phyloP scores from a whole-genome alignment of 2,797 vertebrate genomes.

The Chloroceryle amazona region DNA sequence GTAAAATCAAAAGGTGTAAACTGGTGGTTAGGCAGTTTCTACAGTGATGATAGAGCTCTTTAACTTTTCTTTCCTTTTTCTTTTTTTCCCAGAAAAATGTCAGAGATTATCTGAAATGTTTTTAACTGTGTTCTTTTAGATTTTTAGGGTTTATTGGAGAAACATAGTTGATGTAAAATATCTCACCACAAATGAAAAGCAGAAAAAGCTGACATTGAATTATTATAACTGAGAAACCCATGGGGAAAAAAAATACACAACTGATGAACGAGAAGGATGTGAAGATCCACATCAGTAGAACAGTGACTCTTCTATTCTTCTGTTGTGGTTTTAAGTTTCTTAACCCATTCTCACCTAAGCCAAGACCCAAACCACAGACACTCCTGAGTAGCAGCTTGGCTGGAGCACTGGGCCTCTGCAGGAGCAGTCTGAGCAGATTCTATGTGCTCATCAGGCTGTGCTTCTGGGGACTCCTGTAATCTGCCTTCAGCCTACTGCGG shows the following conservation, averaged over 20 bases:
- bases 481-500: background rate
- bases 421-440: background rate
- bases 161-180: background rate
- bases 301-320: background rate
- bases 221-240: background rate
- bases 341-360: background rate
- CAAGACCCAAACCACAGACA: background rate
- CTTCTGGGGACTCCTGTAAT: background rate
- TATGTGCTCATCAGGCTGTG: background rate
- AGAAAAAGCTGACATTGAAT: background rate
- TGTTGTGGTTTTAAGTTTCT: background rate
- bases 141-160: background rate
- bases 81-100: background rate
- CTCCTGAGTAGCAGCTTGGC: fast-evolving
- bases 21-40: background rate
- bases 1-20: background rate
- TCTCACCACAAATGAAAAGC: background rate
- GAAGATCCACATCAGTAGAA: background rate
- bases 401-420: background rate
- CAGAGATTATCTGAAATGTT: background rate
- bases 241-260: too few species aligned
- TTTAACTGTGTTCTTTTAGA: background rate
- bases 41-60: background rate
- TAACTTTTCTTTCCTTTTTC: too few species aligned
- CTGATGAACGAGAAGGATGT: background rate